Conservation (phyloP, 2,888 invertebrate species). For the Drosophila nigricruria region DNA sequence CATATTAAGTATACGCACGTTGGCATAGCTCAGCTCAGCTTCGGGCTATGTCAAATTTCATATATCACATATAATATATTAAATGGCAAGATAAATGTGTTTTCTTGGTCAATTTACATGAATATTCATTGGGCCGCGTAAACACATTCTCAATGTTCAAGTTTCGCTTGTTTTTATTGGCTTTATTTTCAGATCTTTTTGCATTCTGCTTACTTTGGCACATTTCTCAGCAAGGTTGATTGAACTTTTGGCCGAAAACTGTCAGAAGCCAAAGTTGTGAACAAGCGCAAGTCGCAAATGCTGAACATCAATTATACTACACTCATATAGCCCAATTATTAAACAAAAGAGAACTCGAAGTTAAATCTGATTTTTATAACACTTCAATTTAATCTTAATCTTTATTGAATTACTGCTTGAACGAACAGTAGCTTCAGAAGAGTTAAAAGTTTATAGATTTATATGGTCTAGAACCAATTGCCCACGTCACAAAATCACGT, state of each 20-base stretch:
- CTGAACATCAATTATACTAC: background rate
- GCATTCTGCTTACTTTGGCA: constrained; percentile 33
- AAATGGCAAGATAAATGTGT: constrained; percentile 26
- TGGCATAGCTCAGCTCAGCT: background rate
- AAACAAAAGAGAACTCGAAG: background rate
- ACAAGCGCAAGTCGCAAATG: constrained; percentile 3
- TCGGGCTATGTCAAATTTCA: background rate
- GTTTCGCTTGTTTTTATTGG: constrained; percentile 9
- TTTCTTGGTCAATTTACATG: constrained; percentile 31
- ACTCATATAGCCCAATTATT: background rate
- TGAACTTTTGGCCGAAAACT: constrained; percentile 38
- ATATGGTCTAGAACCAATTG: background rate
- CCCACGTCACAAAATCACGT: constrained; percentile 46
- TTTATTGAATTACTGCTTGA: background rate
- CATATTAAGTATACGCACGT: background rate
- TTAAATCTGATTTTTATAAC: background rate
- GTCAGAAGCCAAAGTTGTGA: constrained; percentile 4
- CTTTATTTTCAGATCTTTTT: background rate
- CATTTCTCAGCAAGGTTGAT: constrained; percentile 56
- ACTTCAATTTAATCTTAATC: background rate
- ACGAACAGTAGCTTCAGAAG: background rate
- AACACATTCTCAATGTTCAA: constrained; percentile 42
- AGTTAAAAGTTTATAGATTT: constrained; percentile 5
- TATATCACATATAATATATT: background rate
- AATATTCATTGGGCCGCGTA: constrained; percentile 34